Evolutionary conservation across 2,113 vertebrate genomes (phyloP).

Genomic region (Antennarius striatus): DNA sequence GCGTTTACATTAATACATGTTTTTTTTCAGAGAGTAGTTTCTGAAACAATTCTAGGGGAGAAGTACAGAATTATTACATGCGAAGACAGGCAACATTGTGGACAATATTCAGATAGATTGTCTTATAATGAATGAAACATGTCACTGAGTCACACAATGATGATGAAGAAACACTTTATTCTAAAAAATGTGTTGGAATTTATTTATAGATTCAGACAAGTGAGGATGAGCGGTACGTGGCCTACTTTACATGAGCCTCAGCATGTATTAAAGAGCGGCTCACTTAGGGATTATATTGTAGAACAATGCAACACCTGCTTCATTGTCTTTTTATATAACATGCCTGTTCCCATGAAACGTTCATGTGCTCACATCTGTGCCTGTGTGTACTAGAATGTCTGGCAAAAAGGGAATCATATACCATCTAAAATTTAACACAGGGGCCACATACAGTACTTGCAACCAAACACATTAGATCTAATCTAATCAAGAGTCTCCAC

Average conservation of each 20-base stretch:
- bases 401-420: neutral
- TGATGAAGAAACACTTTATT: conserved; percentile 7
- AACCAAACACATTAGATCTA: neutral
- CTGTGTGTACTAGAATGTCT: neutral
- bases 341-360: conserved; percentile 19
- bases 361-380: neutral
- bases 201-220: conserved; percentile 40
- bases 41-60: neutral
- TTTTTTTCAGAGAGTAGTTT: no score
- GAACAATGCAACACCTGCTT: conserved; percentile 64
- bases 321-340: conserved; percentile 62
- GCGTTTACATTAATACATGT: no score
- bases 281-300: conserved; percentile 53
- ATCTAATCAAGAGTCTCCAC: neutral
- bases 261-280: conserved; percentile 39
- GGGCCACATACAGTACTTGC: neutral
- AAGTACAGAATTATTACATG: neutral
- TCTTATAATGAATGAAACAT: conserved; percentile 8
- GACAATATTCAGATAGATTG: neutral
- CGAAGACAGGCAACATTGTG: neutral
- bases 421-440: neutral
- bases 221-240: conserved; percentile 31
- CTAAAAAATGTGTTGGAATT: conserved; percentile 12
- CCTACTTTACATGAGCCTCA: conserved; percentile 42
- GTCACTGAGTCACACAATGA: neutral